These are phyloP conservation scores for Hippocampus guttulatus DNA, from an alignment of 2,113 vertebrate genomes.

Conservation along the genomic window DNA sequence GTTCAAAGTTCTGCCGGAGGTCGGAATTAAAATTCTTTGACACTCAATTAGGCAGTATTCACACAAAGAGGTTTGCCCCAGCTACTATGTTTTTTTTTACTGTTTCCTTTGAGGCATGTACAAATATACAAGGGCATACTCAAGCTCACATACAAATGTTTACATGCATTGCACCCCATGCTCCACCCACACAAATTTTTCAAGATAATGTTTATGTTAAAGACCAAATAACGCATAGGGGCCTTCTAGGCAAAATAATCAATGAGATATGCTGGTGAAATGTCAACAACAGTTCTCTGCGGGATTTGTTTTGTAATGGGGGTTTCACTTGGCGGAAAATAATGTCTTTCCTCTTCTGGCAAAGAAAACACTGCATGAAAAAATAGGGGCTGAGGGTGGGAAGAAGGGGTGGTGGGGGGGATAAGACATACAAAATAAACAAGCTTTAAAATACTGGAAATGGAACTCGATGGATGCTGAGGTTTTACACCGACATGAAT, in stretches of 20 bases:
- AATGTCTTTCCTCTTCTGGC: constrained; percentile 30
- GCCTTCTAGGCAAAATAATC: constrained; percentile 58
- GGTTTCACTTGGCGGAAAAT: constrained; percentile 36
- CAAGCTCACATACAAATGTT: constrained; percentile 23
- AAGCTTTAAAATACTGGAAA: constrained; percentile 4
- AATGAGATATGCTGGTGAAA: constrained; percentile 58
- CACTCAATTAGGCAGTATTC: no score
- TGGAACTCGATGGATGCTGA: constrained; percentile 11
- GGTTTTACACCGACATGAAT: background rate
- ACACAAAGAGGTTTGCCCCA: no score
- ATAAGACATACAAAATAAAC: background rate
- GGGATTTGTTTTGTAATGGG: constrained; percentile 40
- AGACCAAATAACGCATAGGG: constrained; percentile 52
- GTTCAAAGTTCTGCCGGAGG: no score
- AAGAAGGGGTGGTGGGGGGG: background rate
- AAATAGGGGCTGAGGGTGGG: background rate
- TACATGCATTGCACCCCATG: constrained; percentile 13
- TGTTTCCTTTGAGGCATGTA: background rate
- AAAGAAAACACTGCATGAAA: constrained; percentile 20
- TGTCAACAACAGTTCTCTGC: constrained; percentile 53
- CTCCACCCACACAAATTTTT: constrained; percentile 30
- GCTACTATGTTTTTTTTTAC: constrained; percentile 5
- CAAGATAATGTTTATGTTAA: constrained; percentile 53
- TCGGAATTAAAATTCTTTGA: no score
- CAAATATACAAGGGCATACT: constrained; percentile 23